A percentile compares a stretch with the other conserved stretches of the same genome.
Conservation (phyloP, 1,140 invertebrate species). For the Chironomus tepperi region DNA sequence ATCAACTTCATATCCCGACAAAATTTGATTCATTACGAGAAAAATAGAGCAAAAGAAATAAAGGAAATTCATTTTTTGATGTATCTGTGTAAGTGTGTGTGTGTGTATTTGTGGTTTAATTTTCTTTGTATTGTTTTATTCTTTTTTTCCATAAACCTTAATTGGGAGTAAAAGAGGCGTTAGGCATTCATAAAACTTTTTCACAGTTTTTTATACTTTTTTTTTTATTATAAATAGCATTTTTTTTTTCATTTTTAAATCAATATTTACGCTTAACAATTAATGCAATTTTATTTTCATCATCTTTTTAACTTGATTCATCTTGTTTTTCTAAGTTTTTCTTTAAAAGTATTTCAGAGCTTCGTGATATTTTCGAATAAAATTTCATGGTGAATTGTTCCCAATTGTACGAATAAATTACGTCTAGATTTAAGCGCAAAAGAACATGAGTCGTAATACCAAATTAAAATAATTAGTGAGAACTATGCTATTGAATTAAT, state of each 20-base stretch:
- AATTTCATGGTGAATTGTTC: too few relatives aligned
- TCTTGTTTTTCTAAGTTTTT: too few relatives aligned
- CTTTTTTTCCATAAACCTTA: background rate
- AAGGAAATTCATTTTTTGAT: background rate
- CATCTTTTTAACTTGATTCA: background rate
- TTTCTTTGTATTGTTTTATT: background rate
- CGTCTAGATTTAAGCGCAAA: too few relatives aligned
- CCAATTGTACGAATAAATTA: too few relatives aligned
- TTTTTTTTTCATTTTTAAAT: background rate
- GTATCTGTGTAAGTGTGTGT: background rate
- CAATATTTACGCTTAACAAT: background rate
- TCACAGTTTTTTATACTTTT: constrained; percentile 7
- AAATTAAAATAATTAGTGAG: too few relatives aligned
- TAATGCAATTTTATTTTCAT: constrained; percentile 14
- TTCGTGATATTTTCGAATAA: too few relatives aligned
- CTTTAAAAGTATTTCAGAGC: too few relatives aligned
- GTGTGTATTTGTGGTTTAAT: background rate
- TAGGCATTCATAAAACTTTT: background rate
- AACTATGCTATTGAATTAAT: too few relatives aligned
- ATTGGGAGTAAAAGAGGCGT: background rate
- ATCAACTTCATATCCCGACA: too few relatives aligned
- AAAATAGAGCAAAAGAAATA: too few relatives aligned
- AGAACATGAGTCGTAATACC: too few relatives aligned
- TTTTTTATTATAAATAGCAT: background rate
- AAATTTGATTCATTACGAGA: too few relatives aligned